These are phyloP conservation scores for Aspidiotus destructor DNA, from an alignment of 2,888 invertebrate species.

Conservation along the genomic window DNA sequence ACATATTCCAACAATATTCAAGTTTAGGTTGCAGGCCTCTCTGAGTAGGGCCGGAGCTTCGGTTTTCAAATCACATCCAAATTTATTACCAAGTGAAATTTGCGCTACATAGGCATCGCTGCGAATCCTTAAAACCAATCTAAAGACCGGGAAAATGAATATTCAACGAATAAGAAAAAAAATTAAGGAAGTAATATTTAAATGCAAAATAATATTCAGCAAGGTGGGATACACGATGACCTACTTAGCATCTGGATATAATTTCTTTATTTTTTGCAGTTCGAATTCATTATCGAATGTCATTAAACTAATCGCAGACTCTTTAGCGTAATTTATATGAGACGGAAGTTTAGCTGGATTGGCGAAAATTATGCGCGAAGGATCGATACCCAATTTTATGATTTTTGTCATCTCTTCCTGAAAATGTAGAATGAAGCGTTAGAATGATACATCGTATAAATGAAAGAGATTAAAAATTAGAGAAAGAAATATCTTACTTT, in stretches of 20 bases:
- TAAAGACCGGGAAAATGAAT: constrained; percentile 40
- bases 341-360: constrained; percentile 90
- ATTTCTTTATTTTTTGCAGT: constrained; percentile 74
- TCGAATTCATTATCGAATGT: constrained; percentile 92
- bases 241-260: constrained; percentile 71
- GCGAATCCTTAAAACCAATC: constrained; percentile 77
- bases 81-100: constrained; percentile 86
- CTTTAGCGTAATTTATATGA: constrained; percentile 73
- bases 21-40: constrained; percentile 60
- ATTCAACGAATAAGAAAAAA: constrained; percentile 11
- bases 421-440: constrained; percentile 4
- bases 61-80: constrained; percentile 71
- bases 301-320: constrained; percentile 66
- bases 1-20: constrained; percentile 57
- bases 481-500: neutral
- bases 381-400: constrained; percentile 60
- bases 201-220: too few species aligned
- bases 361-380: constrained; percentile 83
- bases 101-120: constrained; percentile 75
- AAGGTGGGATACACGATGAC: too few species aligned
- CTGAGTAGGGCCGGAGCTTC: constrained; percentile 67
- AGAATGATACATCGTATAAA: neutral
- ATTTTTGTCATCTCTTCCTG: constrained; percentile 75
- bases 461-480: neutral
- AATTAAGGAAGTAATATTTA: too few species aligned